Conservation (phyloP, 2,888 invertebrate species). For the Callosobruchus maculatus region DNA sequence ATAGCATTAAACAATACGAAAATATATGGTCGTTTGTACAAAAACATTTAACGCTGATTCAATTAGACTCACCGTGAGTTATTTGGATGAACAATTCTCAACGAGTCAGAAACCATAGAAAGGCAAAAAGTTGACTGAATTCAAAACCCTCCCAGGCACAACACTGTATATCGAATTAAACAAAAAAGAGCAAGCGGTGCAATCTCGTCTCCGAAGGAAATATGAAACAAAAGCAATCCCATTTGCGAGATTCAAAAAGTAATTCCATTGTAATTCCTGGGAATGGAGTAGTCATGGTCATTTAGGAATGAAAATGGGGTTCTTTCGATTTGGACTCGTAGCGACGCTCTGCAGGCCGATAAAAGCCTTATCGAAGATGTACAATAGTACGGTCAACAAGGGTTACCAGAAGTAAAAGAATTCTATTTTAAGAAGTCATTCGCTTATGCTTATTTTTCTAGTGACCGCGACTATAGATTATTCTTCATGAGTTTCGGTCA, state of each 20-base stretch:
- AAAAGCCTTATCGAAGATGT: conserved; percentile 36
- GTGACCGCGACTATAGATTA: too few species aligned
- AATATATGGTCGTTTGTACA: too few species aligned
- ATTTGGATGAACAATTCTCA: background rate
- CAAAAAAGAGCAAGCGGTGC: background rate
- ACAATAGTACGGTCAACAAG: conserved; percentile 6
- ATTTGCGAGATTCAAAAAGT: conserved; percentile 2
- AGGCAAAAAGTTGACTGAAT: background rate
- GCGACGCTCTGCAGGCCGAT: conserved; percentile 22
- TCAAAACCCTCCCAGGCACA: background rate
- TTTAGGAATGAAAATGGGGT: conserved; percentile 20
- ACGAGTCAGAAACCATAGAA: background rate
- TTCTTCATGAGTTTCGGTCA: too few species aligned
- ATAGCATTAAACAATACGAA: too few species aligned
- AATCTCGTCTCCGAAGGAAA: background rate
- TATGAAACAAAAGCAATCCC: background rate
- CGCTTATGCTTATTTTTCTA: too few species aligned
- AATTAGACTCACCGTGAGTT: too few species aligned
- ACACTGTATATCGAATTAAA: background rate
- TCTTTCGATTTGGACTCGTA: conserved; percentile 20
- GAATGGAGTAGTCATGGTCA: conserved; percentile 12
- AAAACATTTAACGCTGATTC: too few species aligned
- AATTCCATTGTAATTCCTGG: conserved; percentile 3
- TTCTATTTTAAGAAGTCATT: too few species aligned
- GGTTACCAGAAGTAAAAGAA: too few species aligned